These are phyloP conservation scores for Colletes gigas DNA, from an alignment of 1,140 invertebrate species.

Conservation along the genomic window DNA sequence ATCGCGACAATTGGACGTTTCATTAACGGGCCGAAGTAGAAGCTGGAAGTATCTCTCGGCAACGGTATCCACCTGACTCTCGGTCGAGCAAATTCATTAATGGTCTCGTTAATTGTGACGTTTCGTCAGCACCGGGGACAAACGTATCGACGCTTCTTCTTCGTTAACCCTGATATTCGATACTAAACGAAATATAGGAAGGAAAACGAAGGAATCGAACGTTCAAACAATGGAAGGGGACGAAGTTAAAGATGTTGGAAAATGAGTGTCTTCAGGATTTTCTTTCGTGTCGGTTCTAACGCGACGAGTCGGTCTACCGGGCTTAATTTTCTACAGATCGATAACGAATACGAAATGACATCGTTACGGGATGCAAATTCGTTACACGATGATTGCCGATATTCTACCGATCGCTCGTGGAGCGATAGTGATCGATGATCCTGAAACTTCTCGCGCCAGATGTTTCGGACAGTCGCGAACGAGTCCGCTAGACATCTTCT, in stretches of 20 bases:
- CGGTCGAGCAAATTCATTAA: constrained; percentile 69
- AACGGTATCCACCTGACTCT: constrained; percentile 26
- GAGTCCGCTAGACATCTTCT: constrained; percentile 31
- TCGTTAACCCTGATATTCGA: too few relatives aligned
- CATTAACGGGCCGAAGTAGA: constrained; percentile 69
- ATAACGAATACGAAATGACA: neutral
- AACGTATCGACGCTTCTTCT: too few relatives aligned
- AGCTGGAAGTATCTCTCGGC: neutral
- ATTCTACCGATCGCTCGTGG: neutral
- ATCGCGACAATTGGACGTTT: constrained; percentile 74
- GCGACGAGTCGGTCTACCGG: neutral
- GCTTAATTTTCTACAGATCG: neutral
- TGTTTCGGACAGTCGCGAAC: constrained; percentile 16
- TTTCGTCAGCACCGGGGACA: too few relatives aligned
- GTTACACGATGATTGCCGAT: constrained; percentile 17
- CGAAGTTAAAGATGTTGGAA: too few relatives aligned
- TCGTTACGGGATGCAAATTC: neutral
- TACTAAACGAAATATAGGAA: too few relatives aligned
- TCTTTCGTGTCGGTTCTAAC: too few relatives aligned
- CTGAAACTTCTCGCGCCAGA: neutral
- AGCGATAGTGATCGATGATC: neutral
- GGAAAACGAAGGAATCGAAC: too few relatives aligned
- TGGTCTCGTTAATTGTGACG: constrained; percentile 44
- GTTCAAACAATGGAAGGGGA: too few relatives aligned
- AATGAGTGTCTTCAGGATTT: too few relatives aligned